These are phyloP conservation scores for Schizaphis graminum DNA, from an alignment of 2,888 invertebrate genomes.

Conservation along the genomic window DNA sequence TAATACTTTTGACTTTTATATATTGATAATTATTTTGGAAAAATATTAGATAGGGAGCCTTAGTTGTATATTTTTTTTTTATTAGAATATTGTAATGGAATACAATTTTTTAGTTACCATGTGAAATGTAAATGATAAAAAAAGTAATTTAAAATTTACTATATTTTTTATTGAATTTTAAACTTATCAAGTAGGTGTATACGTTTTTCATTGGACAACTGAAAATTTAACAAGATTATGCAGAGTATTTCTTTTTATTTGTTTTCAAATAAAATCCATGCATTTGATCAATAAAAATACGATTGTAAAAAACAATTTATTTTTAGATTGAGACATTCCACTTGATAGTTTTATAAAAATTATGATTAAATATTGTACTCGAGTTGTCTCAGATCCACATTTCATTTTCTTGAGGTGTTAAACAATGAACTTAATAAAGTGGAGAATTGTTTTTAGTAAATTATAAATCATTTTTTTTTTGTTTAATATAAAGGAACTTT, in stretches of 20 bases:
- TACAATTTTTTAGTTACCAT: not conserved
- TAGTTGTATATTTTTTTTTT: not conserved
- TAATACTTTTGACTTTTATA: not conserved
- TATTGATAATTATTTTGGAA: not conserved
- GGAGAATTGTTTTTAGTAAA: not conserved
- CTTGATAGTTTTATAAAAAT: not conserved
- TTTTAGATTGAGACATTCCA: not conserved
- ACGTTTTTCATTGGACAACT: not conserved
- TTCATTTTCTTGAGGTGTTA: not conserved
- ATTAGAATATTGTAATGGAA: not conserved
- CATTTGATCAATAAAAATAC: not conserved
- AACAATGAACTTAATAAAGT: not conserved
- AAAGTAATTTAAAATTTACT: not conserved
- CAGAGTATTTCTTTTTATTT: not conserved
- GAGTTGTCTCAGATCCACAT: not conserved
- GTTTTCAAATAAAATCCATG: not conserved
- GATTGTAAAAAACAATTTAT: not conserved
- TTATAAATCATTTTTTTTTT: not conserved
- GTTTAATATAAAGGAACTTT: not conserved
- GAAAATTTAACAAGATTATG: not conserved
- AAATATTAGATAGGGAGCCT: not conserved
- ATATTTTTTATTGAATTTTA: not conserved
- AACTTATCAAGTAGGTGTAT: not conserved
- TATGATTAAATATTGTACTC: not conserved
- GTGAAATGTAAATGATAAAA: not conserved